Percentiles rank a stretch among this genome's conserved stretches.
These are phyloP conservation scores for Monopterus albus DNA, from an alignment of 2,113 vertebrate genomes.

Conservation along the genomic window DNA sequence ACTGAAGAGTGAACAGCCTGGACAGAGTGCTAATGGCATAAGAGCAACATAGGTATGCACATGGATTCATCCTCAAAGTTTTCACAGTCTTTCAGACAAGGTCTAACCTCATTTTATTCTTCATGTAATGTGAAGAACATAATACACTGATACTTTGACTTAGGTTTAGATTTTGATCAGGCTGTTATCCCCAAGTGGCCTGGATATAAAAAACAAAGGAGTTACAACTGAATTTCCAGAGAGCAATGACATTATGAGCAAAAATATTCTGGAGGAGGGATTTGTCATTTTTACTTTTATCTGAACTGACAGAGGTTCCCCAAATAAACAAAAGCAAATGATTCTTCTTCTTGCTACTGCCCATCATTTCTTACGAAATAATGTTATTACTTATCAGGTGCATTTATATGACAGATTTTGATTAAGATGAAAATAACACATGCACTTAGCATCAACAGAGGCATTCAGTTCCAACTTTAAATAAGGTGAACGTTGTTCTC, in stretches of 20 bases:
- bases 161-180: conserved; percentile 69
- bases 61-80: conserved; percentile 59
- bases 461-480: conserved; percentile 62
- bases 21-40: conserved; percentile 55
- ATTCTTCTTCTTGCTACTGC: neutral
- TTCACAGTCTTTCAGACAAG: conserved; percentile 50
- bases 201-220: conserved; percentile 60
- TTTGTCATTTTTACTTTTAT: conserved; percentile 62
- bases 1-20: conserved; percentile 35
- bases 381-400: conserved; percentile 11
- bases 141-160: conserved; percentile 61
- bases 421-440: conserved; percentile 47
- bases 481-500: conserved; percentile 67
- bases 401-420: conserved; percentile 47
- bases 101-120: conserved; percentile 61
- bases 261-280: conserved; percentile 49
- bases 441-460: conserved; percentile 14
- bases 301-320: conserved; percentile 40
- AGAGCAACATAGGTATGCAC: conserved; percentile 49
- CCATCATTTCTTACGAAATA: neutral
- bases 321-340: conserved; percentile 50
- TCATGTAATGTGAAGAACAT: conserved; percentile 29
- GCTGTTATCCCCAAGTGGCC: conserved; percentile 63
- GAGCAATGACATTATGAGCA: conserved; percentile 58
- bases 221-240: conserved; percentile 51